phyloP scores from a whole-genome alignment of 1,140 invertebrate genomes.

The Agraylea sexmaculata region DNA sequence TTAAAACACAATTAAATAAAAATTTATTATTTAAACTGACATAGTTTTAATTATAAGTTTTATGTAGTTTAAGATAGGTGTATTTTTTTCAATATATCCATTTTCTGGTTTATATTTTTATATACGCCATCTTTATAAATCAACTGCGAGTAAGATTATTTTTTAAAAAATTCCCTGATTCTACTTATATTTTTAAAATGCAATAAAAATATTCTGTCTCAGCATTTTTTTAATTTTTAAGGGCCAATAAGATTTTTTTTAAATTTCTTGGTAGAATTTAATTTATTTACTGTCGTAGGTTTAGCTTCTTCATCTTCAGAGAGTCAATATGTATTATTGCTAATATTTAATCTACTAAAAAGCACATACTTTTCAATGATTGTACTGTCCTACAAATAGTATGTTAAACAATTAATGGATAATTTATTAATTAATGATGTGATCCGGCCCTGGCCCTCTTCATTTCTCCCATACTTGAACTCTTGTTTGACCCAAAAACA shows the following conservation, averaged over 20 bases:
- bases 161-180: neutral
- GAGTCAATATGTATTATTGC: neutral
- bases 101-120: neutral
- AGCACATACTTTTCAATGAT: constrained; percentile 3
- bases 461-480: constrained; percentile 19
- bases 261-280: neutral
- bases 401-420: constrained; percentile 4
- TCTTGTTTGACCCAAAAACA: constrained; percentile 19
- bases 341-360: neutral
- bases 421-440: constrained; percentile 2
- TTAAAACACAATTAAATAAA: neutral
- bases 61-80: neutral
- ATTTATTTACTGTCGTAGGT: neutral
- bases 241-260: neutral
- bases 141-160: neutral
- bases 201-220: neutral
- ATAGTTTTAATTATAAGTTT: constrained; percentile 1
- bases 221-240: neutral
- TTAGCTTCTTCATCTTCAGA: neutral
- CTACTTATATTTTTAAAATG: neutral
- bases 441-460: constrained; percentile 12
- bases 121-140: constrained; percentile 2
- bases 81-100: neutral
- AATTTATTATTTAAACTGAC: neutral
- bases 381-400: neutral